Conservation (phyloP, 1,140 invertebrate species). For the Matsumurasca onukii region DNA sequence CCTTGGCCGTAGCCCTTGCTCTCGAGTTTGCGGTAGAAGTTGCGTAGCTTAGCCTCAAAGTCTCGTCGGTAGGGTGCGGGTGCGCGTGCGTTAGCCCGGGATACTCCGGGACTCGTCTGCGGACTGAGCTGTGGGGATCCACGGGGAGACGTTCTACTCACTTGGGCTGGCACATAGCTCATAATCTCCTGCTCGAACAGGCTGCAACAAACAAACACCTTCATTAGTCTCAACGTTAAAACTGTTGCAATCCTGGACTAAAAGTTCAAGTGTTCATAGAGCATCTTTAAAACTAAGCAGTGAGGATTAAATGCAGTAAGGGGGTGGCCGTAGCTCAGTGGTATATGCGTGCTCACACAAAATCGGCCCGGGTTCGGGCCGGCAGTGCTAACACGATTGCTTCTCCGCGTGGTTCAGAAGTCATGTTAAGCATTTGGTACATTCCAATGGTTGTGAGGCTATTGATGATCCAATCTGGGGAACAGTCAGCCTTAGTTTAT, state of each 20-base stretch:
- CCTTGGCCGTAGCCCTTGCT: constrained; percentile 96
- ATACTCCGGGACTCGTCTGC: constrained; percentile 73
- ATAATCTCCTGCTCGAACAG: constrained; percentile 98
- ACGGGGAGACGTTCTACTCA: constrained; percentile 49
- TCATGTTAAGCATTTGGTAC: too few relatives aligned
- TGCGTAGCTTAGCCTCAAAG: constrained; percentile 93
- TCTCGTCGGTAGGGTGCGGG: constrained; percentile 88
- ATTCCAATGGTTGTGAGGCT: too few relatives aligned
- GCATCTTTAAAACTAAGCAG: too few relatives aligned
- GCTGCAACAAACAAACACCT: constrained; percentile 61
- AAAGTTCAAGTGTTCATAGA: too few relatives aligned
- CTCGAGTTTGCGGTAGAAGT: constrained; percentile 94
- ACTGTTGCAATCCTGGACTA: not conserved
- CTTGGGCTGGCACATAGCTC: constrained; percentile 92
- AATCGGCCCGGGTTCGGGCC: too few relatives aligned
- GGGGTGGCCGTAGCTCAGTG: too few relatives aligned
- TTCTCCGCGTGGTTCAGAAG: too few relatives aligned
- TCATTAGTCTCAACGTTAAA: not conserved
- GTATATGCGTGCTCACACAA: too few relatives aligned
- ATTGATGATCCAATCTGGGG: too few relatives aligned
- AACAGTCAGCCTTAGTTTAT: too few relatives aligned
- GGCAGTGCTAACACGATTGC: too few relatives aligned
- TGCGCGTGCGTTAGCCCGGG: constrained; percentile 71
- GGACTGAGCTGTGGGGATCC: constrained; percentile 74
- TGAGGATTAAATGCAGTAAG: too few relatives aligned